A percentile compares a stretch with the other conserved stretches of the same genome.
Evolutionary conservation across 2,797 vertebrate species (phyloP).

Genomic region (Amphiprion clarkii): DNA sequence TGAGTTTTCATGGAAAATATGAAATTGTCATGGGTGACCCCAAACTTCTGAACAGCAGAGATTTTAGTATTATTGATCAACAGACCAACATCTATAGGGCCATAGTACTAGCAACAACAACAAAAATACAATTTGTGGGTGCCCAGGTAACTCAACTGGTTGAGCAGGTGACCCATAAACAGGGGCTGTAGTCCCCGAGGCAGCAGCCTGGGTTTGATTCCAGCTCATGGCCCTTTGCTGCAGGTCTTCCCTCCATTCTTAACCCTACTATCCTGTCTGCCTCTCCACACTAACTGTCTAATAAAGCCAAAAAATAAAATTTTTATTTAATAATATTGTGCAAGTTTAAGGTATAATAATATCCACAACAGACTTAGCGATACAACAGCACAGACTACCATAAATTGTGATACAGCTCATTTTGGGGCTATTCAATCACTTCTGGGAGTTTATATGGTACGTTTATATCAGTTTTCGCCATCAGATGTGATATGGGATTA

Average conservation of each 20-base stretch:
- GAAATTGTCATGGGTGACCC: no score
- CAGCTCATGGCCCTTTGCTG: no score
- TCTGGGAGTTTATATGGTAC: background rate
- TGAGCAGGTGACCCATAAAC: no score
- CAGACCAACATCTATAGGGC: background rate
- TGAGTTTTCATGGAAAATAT: no score
- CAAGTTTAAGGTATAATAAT: background rate
- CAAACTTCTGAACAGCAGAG: no score
- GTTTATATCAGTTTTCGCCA: background rate
- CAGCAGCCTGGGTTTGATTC: no score
- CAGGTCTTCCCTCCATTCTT: no score
- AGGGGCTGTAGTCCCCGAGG: no score
- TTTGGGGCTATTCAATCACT: background rate
- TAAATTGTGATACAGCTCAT: background rate
- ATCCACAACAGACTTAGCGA: background rate
- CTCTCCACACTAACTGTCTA: no score
- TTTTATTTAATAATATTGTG: background rate
- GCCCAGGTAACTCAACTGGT: no score
- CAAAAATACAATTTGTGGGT: background rate
- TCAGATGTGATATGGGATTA: background rate
- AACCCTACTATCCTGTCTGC: no score
- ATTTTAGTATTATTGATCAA: background rate
- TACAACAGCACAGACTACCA: no score
- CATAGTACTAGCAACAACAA: background rate
- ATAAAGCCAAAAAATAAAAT: background rate